Conservation (phyloP, 2,113 vertebrate genomes). For the Pterophyllum scalare region DNA sequence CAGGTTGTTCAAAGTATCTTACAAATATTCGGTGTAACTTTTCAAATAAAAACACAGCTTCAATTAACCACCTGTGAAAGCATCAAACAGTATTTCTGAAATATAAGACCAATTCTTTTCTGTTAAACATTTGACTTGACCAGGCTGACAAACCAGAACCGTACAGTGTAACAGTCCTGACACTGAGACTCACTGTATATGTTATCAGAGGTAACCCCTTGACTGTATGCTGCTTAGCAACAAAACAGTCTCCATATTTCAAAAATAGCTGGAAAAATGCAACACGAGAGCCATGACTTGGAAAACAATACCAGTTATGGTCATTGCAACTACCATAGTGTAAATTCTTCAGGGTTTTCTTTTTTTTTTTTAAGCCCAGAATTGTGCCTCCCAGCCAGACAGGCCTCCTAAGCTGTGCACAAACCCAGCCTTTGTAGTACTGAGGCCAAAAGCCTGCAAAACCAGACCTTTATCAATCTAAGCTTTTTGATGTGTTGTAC, state of each 20-base stretch:
- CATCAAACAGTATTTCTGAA: not conserved
- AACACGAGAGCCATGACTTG: conserved; percentile 7
- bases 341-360: not conserved
- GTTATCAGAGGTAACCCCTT: not conserved
- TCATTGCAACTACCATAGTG: not conserved
- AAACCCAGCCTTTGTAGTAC: not conserved
- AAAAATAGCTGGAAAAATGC: conserved; percentile 39
- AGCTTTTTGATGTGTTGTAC: not conserved
- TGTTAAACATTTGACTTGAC: not conserved
- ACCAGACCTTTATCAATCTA: not conserved
- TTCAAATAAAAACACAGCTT: not conserved
- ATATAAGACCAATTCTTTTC: not conserved
- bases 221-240: conserved; percentile 55
- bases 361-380: not conserved
- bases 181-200: not conserved
- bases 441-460: not conserved
- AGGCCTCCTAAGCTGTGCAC: not conserved
- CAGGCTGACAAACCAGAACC: not conserved
- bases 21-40: conserved; percentile 7
- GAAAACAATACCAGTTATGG: conserved; percentile 9
- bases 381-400: not conserved
- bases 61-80: not conserved
- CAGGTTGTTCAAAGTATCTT: conserved; percentile 8
- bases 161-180: not conserved
- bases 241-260: conserved; percentile 32